Evolutionary conservation across 2,113 vertebrate genomes (phyloP).

Genomic region (Catharus bicknelli): DNA sequence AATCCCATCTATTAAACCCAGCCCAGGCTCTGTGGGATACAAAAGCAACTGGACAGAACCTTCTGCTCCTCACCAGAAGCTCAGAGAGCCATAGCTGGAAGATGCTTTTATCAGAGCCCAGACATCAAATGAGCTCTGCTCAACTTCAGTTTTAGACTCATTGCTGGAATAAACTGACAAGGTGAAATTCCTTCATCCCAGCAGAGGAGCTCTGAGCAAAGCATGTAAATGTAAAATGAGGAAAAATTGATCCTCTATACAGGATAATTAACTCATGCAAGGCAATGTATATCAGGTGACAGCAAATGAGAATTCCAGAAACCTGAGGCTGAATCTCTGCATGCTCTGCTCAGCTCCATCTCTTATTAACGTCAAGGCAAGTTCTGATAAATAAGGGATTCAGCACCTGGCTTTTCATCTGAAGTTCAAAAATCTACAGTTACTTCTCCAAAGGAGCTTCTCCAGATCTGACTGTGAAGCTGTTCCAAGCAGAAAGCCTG

Average conservation of each 20-base stretch:
- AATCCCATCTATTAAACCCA: background rate
- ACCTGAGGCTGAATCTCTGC: background rate
- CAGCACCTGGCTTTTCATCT: background rate
- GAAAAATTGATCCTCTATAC: background rate
- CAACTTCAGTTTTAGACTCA: background rate
- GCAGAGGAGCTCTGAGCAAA: background rate
- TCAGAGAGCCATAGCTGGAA: background rate
- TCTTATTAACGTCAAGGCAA: background rate
- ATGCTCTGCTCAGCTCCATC: background rate
- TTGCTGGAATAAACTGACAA: background rate
- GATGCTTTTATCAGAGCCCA: background rate
- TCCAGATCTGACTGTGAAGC: background rate
- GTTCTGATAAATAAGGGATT: background rate
- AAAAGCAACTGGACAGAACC: background rate
- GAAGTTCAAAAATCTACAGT: background rate
- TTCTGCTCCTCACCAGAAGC: background rate
- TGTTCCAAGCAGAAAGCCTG: background rate
- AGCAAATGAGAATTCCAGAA: background rate
- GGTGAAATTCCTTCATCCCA: background rate
- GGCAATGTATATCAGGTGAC: background rate
- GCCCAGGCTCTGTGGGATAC: background rate
- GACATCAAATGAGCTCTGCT: background rate
- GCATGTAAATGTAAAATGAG: background rate
- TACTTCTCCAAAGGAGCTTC: background rate
- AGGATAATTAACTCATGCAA: background rate